Evolutionary conservation across 2,888 invertebrate genomes (phyloP), one percentile per base, ranked within the genome.

Genomic region (Spialia ferax): DNA sequence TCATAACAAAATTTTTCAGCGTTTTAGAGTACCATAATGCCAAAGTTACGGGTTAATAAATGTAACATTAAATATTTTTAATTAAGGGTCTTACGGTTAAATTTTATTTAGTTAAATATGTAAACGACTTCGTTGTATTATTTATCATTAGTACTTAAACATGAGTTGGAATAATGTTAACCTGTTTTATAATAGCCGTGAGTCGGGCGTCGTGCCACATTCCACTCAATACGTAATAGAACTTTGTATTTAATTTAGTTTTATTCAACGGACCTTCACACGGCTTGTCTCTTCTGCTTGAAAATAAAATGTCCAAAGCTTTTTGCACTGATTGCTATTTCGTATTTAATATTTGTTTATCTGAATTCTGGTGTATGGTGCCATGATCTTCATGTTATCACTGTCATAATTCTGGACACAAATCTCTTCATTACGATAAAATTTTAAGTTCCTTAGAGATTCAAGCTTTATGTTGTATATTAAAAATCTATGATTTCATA

Each of bases 101-200:
- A 62, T 62, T 62, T 62, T 62, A 32, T 62, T 62, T 62, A 62
- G 50, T 20, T 50, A 62, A 62, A 62, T 32, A 62, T 52, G 61
- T 52, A 32, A 62, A 62, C 50, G 61, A 52, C 35, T 22, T 35
- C 50, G 50, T 50, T 61, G 54, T 63, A 32, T 56, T 63, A 63
- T 56, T 56, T 63, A 73, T 72, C 75, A 74, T 75, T 74, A 74
- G 74, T 75, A 74, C 76, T 75, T 76, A 75, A 79, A 71, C 77
- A 77, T 73, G 74, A 77, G 75, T 75, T 80, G 77, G 79, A 79
- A 79, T 81, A 77, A 78, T 80, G 76, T 82, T 80, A 83, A 84
- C 82, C 81, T 81, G 82, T 82, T 84, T 77, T 76, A 80, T 80
- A 79, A 76, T 77, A 79, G 78, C 76, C 79, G 74, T 75, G 78